Percentiles rank a stretch among this genome's conserved stretches.
Conservation (phyloP, 2,888 invertebrate genomes). For the Lathronympha strigana region DNA sequence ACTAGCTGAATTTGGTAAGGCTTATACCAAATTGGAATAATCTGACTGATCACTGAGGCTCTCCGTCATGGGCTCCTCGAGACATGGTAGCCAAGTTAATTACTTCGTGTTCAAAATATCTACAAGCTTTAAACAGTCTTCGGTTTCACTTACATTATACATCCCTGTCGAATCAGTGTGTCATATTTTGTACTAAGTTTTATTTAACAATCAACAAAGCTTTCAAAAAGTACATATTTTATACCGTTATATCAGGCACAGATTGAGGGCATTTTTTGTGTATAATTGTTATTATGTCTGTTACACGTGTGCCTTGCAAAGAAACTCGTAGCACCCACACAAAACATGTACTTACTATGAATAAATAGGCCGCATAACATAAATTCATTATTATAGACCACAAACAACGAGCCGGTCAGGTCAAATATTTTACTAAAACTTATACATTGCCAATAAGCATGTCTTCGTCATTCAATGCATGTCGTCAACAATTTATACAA, state of each 20-base stretch:
- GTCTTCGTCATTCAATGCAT: neutral
- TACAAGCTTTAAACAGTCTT: slow-evolving; percentile 82
- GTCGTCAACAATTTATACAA: neutral
- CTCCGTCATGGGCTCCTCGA: slow-evolving; percentile 56
- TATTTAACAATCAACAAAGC: slow-evolving; percentile 63
- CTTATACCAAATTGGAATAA: slow-evolving; percentile 74
- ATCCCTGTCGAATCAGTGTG: slow-evolving; percentile 80
- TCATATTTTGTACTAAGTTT: slow-evolving; percentile 62
- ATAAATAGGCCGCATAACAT: slow-evolving; percentile 28
- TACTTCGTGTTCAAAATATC: slow-evolving; percentile 70
- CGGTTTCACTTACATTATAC: slow-evolving; percentile 76
- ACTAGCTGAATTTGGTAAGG: slow-evolving; percentile 74
- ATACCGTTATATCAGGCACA: slow-evolving; percentile 44
- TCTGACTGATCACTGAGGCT: slow-evolving; percentile 67
- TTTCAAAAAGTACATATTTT: slow-evolving; percentile 52
- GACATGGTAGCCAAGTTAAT: slow-evolving; percentile 60
- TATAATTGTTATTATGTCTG: slow-evolving; percentile 7
- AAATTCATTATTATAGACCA: slow-evolving; percentile 4
- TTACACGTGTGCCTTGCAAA: slow-evolving; percentile 16
- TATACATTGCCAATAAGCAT: neutral
- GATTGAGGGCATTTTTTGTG: slow-evolving; percentile 10
- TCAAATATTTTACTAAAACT: slow-evolving; percentile 6
- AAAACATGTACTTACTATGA: slow-evolving; percentile 15
- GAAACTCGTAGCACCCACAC: slow-evolving; percentile 14
- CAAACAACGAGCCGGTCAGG: neutral